Base-by-base conservation (phyloP, 2,113 vertebrate species). In the Vulpes vulpes region DNA sequence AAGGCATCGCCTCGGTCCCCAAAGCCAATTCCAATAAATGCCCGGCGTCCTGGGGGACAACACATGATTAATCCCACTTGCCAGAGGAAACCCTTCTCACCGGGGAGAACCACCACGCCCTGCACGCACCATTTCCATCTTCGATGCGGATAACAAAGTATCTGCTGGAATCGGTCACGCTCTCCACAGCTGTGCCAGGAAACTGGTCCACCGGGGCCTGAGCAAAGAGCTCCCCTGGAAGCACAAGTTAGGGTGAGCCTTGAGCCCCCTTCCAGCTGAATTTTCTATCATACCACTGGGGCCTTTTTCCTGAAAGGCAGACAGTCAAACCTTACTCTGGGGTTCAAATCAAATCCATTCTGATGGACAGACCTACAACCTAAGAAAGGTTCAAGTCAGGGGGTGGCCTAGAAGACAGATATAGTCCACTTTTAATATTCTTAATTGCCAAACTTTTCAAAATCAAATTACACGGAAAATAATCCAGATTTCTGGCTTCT, bases 11-110 rank as follows among this genome's bases (percentile, higher is more conserved):
- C 99, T 38, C 99, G 99, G 98, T 99, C 99, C 0, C 98, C 99
- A 76, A 99, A 99, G 55, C 99, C 99, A 0, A 99, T 96, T 3
- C 99, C 99, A 0, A 99, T 99, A 86, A 99, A 99, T 0, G 99
- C 99, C 10, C 99, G 99, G 16, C 99, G 99, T 80, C 99, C 99
- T 99, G 64, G 59, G 73, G 32, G 59, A 90, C 1, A 71, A 83
- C 82, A 78, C n/a, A n/a, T 3, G 64, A 23, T 38, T 2, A 97
- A 10, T 2, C 22, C 79, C 90, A 25, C 30, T 30, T 30, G 62
- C 43, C 22, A 6, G 69, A 86, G 88, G 30, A 59, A 71, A 16
- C 62, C 43, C 3, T 88, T 55, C 83, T 62, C 5, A 11, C 0
- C 12, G 23, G 76, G 49, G 8, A 15, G 11, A n/a, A 38, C 87